Evolutionary conservation across 2,888 invertebrate species (phyloP), one percentile per base, ranked within the genome.

Genomic region (Galerucella calmariensis): DNA sequence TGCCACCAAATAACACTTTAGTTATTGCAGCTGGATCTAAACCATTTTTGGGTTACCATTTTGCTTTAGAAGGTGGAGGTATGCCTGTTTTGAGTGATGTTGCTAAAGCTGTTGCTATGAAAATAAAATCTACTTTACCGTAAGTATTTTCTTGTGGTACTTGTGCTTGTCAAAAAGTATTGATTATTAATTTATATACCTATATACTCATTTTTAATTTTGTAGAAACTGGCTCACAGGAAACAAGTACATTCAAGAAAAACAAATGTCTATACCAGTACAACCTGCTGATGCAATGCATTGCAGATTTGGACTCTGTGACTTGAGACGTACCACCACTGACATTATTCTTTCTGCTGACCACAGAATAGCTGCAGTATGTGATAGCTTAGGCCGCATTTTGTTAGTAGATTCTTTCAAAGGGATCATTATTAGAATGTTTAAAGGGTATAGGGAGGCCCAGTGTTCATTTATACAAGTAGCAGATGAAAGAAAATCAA

Each of bases 401-500:
- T 91, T 94, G 61, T 89, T 99, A 16, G 88, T 99, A 48, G 97
- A 99, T 87, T 92, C 95, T 14, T 90, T 90, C 66, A 91, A 91
- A 79, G 96, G 97, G 1, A 90, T 94, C 69, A 92, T 95, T 35
- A 88, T 97, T 56, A 90, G 96, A 69, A 92, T 98, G 84, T 97
- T 97, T 91, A 98, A 98, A 89, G 98, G 99, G 4, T 99, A 97
- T 86, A 90, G 98, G 68, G 97, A 98, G 85, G 98, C 98, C 0
- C 95, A 98, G 85, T 96, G 97, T 85, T 96, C 95, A 2, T 99
- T 98, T 92, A 89, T 98, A 59, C 94, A 96, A 87, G 94, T 95
- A 0, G 89, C 90, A 48, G 95, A 95, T 83, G 92, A 91, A 76
- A 87, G 86, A 75, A 86, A 83, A 59, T 81, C 82, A 4, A 85